Base-by-base conservation (phyloP, 2,113 vertebrate genomes). In the Cheilinus undulatus region DNA sequence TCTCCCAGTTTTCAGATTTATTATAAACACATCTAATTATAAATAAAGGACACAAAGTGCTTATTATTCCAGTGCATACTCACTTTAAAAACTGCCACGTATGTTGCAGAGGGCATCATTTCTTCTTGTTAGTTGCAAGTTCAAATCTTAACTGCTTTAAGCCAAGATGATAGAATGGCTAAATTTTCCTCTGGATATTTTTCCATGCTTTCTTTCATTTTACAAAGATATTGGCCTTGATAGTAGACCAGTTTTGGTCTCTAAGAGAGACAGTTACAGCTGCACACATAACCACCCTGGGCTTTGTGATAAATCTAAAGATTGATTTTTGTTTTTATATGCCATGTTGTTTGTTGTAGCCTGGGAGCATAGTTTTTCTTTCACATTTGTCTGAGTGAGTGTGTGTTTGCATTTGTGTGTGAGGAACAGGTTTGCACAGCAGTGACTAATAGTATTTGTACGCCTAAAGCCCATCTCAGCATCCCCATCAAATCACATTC, bases 361-460 rank as follows among this genome's bases (percentile, higher is more conserved):
- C 38, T n/a, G 8, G 20, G 15, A 51, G 42, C 32, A 42, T 11
- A 5, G 60, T 27, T 64, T 69, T 36, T 68, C 43, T 51, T 23
- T 51, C 50, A 52, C 30, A 38, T 52, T 20, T 26, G 45, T 48
- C 50, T 36, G n/a, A 27, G 30, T 26, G 15, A 63, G 17, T 77
- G 50, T 40, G 24, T 24, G 54, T 45, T 50, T 23, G 27, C 69
- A 63, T 53, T 34, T 22, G 12, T 81, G 48, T 82, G 40, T 54
- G 73, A 48, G 72, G 80, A 76, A 90, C 85, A 80, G 75, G 84
- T 91, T 88, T 65, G 66, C 88, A 86, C 85, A 86, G 72, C 77
- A 76, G 90, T 89, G 85, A 91, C 90, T 89, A 91, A 92, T 91
- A 82, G 82, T 80, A 86, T 93, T 92, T 91, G 87, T 87, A 88